phyloP scores from a whole-genome alignment of 2,888 invertebrate genomes.

The Brachyopa scutellaris region DNA sequence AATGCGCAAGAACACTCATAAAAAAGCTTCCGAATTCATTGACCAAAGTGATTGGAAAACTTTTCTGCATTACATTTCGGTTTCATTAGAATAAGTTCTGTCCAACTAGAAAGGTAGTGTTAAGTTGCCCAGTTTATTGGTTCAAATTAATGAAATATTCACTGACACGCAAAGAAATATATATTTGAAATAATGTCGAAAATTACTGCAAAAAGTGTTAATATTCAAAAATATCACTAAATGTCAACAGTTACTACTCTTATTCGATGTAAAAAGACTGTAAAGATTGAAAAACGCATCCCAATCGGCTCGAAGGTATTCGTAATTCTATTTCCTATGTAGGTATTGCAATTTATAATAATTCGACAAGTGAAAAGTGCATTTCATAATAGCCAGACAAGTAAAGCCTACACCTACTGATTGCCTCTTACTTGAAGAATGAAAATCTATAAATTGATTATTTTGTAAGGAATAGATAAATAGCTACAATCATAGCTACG shows the following conservation, averaged over 20 bases:
- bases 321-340: no score
- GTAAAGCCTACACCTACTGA: slow-evolving; percentile 9
- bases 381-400: slow-evolving; percentile 35
- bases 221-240: neutral
- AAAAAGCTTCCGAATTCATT: slow-evolving; percentile 58
- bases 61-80: slow-evolving; percentile 13
- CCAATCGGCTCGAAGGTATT: slow-evolving; percentile 1
- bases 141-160: slow-evolving; percentile 4
- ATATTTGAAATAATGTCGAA: neutral
- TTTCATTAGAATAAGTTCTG: slow-evolving; percentile 41
- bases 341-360: neutral
- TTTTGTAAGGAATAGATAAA: slow-evolving; percentile 14
- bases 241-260: neutral
- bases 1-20: slow-evolving; percentile 52
- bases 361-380: neutral
- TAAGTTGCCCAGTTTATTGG: slow-evolving; percentile 21
- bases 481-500: neutral
- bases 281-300: slow-evolving; percentile 17
- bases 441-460: slow-evolving; percentile 71
- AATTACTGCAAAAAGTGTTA: neutral
- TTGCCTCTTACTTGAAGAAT: slow-evolving; percentile 11
- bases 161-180: neutral
- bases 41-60: slow-evolving; percentile 53
- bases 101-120: neutral
- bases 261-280: slow-evolving; percentile 9